Evolutionary conservation across 2,888 invertebrate species (phyloP), one percentile per base, ranked within the genome.

Genomic region (Steinernema scapterisci): DNA sequence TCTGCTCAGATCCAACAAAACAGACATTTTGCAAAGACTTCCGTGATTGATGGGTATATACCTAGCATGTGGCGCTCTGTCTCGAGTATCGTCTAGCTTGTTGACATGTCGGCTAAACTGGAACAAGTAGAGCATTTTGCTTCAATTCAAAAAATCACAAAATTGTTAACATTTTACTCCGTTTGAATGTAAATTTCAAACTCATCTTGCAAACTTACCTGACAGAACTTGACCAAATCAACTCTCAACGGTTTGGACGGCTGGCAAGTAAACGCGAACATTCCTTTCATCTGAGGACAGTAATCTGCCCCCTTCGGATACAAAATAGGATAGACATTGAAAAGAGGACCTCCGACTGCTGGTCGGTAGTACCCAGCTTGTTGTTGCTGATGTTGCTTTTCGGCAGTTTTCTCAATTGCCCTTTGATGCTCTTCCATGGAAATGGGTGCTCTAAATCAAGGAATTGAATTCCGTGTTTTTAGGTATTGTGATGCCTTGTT

Each of bases 201-300:
- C 16, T 25, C 11, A 13, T 31, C n/a, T n/a, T n/a, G n/a, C n/a
- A 19, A 27, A 38, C 72, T 44, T 19, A 82, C 82, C 76, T 84
- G 83, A 71, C 84, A 84, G 71, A 84, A 84, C 72, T 84, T 83
- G 45, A 83, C 83, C 23, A 84, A 76, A 78, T 84, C 84, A 38
- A 83, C 72, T 52, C 84, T 73, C n/a, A 84, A 76, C 11, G 82
- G 81, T 56, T 84, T 84, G 44, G 82, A 81, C 2, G 84, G 84
- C 56, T 81, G 81, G 52, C 84, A 84, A 7, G 84, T 84, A 73
- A 78, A 84, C 0, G 82, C 82, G 70, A 84, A 84, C 74, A 79
- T 78, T 23, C 76, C 78, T 25, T 76, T 77, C 82, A 84, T 82
- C 38, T 81, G 77, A 19, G 77, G 71, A 70, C 84, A 84, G 52